Evolutionary conservation across 92 coral and sea anemone species (phyloP).

Genomic region (Phenganax subtilis): DNA sequence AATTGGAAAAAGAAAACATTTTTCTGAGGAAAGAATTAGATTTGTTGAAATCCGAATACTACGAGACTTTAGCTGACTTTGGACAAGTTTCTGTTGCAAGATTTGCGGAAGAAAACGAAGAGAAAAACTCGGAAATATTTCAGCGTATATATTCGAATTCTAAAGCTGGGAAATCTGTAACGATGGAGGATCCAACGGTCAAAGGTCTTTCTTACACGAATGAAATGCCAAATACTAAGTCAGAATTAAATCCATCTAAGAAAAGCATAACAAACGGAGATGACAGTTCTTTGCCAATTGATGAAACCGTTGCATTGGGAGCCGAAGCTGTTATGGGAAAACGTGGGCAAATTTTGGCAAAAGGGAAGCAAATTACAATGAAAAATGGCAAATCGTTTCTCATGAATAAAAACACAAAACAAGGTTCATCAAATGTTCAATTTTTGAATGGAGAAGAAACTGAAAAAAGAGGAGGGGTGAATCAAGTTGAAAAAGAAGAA

Average conservation of each 20-base stretch:
- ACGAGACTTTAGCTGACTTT: not conserved
- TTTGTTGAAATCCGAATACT: not conserved
- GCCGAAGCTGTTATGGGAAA: too few relatives aligned
- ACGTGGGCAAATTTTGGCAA: too few relatives aligned
- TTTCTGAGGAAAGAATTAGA: not conserved
- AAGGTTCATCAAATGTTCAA: not conserved
- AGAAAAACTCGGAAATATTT: not conserved
- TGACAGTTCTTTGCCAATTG: too few relatives aligned
- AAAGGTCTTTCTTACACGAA: too few relatives aligned
- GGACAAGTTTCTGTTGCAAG: not conserved
- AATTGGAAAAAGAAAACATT: not conserved
- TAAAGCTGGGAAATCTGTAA: not conserved
- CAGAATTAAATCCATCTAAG: too few relatives aligned
- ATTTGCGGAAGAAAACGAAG: conserved; percentile 2
- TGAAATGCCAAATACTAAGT: too few relatives aligned
- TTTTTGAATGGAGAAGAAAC: not conserved
- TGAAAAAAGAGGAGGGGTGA: not conserved
- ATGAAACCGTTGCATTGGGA: too few relatives aligned
- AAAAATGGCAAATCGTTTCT: too few relatives aligned
- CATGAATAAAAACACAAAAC: not conserved
- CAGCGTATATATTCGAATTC: not conserved
- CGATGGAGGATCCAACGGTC: too few relatives aligned
- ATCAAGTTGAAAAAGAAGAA: too few relatives aligned
- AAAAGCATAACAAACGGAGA: too few relatives aligned
- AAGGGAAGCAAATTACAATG: too few relatives aligned